Conservation (phyloP, 2,113 vertebrate genomes). For the Aspiorhynchus laticeps region DNA sequence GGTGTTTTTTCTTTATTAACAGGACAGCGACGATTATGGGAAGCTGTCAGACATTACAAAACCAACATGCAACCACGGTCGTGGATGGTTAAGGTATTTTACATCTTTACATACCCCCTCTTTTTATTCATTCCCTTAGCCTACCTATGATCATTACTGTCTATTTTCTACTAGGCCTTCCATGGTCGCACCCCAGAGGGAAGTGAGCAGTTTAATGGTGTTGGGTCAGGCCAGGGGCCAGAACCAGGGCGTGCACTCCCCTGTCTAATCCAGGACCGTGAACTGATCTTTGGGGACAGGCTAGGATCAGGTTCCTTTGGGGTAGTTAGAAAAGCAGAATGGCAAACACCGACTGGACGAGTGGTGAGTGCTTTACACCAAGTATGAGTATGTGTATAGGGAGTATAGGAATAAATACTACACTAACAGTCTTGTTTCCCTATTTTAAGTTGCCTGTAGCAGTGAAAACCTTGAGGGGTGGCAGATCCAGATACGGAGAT, state of each 20-base stretch:
- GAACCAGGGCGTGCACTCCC: constrained; percentile 75
- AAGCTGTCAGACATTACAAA: constrained; percentile 79
- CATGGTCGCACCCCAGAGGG: constrained; percentile 63
- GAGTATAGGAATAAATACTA: neutral
- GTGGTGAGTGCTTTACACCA: constrained; percentile 72
- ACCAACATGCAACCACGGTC: constrained; percentile 64
- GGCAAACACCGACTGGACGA: constrained; percentile 78
- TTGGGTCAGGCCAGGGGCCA: constrained; percentile 11
- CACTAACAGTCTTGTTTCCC: neutral
- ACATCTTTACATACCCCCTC: neutral
- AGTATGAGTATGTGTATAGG: neutral
- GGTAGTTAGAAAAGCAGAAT: constrained; percentile 82
- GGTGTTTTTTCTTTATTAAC: constrained; percentile 15
- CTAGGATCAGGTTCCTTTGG: constrained; percentile 88
- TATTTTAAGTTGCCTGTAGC: constrained; percentile 79
- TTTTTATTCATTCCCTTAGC: neutral
- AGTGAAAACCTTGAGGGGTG: constrained; percentile 81
- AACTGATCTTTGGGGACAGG: constrained; percentile 78
- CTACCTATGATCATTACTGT: neutral
- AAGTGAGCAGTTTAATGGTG: constrained; percentile 62
- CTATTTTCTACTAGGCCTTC: constrained; percentile 65
- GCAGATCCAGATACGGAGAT: constrained; percentile 68
- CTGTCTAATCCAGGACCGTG: constrained; percentile 84
- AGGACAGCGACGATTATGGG: constrained; percentile 86
- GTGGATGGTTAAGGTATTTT: constrained; percentile 77